Percentiles rank a stretch among this genome's conserved stretches.
Conservation (phyloP, 2,888 invertebrate genomes). For the Caradrina clavipalpis region DNA sequence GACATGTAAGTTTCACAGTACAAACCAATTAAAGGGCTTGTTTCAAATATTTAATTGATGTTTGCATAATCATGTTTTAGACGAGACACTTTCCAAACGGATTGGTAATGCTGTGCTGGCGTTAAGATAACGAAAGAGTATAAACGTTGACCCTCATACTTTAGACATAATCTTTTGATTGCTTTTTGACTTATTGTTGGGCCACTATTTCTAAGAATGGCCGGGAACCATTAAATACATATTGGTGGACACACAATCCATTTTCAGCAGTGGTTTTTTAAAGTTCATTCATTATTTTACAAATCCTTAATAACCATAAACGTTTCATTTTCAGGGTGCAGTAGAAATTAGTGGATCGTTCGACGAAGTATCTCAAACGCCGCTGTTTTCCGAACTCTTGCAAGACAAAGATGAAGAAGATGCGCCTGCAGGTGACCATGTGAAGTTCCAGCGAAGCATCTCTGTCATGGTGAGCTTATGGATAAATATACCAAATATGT, state of each 20-base stretch:
- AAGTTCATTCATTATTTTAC: not conserved
- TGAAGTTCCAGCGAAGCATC: conserved; percentile 73
- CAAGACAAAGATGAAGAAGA: conserved; percentile 79
- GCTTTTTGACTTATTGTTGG: not conserved
- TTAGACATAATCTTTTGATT: not conserved
- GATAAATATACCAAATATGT: too few species aligned
- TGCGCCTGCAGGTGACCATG: conserved; percentile 42
- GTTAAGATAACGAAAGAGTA: too few species aligned
- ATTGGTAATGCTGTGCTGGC: too few species aligned
- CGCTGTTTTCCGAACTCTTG: conserved; percentile 86
- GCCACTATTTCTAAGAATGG: too few species aligned
- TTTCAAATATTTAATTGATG: too few species aligned
- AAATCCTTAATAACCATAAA: not conserved
- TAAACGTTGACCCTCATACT: not conserved
- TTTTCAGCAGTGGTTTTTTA: not conserved
- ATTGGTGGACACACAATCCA: not conserved
- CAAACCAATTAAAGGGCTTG: too few species aligned
- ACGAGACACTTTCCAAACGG: not conserved
- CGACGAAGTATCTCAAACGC: conserved; percentile 88
- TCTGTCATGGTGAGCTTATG: conserved; percentile 62
- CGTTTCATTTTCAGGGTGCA: conserved; percentile 88
- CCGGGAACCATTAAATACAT: not conserved
- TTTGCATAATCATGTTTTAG: too few species aligned
- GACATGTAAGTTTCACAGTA: conserved; percentile 93
- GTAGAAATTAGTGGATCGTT: conserved; percentile 91